Evolutionary conservation across 64 coral and sea anemone species (phyloP), one percentile per base, ranked within the genome.

Genomic region (Dendronephthya gigantea): DNA sequence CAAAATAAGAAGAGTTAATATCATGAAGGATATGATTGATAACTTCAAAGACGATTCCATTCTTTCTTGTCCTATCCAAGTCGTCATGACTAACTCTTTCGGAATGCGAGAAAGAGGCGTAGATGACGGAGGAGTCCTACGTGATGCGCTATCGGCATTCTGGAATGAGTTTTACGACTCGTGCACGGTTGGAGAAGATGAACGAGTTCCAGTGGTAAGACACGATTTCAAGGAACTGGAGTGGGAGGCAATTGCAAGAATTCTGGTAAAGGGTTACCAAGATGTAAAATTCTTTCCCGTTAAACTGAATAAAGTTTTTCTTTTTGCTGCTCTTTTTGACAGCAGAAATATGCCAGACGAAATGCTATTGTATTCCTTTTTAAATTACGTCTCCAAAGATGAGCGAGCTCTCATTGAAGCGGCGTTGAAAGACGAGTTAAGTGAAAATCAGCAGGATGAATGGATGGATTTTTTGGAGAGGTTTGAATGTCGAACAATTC

Each of bases 121-220:
- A 40, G 84, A 66, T 68, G 85, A 68, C 17, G 70, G 70, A 30
- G 85, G 85, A 38, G 85, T 72, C 27, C 41, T 86, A 9, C 65
- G 58, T 17, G 85, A 86, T 48, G 85, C 85, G 0, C 62, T 72
- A 22, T 72, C 62, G 7, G 85, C 58, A 35, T 86, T 86, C 33
- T 86, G 85, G 85, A 86, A 16, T 86, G 9, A 35, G n/a, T 86
- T 86, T 39, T 39, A 86, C 23, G 59, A 86, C 45, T 86, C 85
- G 28, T 86, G 85, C 70, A 48, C 23, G 16, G 81, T 83, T 40
- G 39, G 81, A 40, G 37, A 48, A 39, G 47, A 48, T 0, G 55
- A 62, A 62, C 55, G 55, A 62, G 55, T 62, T 23, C 55, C 55
- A 7, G 55, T 62, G 25, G 25, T 62, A 7, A 19, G 55, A 62